These are phyloP conservation scores for Eptatretus burgeri DNA, from an alignment of 2,113 vertebrate genomes.

Conservation along the genomic window DNA sequence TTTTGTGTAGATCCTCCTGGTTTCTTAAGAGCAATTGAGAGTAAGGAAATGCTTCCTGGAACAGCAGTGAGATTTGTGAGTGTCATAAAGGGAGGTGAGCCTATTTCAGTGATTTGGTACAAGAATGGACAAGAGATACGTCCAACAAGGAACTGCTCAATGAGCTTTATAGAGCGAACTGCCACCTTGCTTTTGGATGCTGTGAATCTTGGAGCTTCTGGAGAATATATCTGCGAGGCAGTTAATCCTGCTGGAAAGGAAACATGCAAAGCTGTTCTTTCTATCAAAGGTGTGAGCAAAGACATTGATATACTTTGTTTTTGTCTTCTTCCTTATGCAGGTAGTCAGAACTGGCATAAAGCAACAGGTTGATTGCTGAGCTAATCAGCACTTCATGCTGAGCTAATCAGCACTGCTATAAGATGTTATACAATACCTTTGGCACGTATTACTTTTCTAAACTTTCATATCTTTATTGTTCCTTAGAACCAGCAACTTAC, in stretches of 20 bases:
- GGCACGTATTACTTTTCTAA: too few relatives aligned
- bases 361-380: too few relatives aligned
- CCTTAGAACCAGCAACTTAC: background rate
- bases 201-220: slow-evolving; percentile 31
- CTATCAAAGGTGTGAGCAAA: slow-evolving; percentile 55
- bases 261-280: slow-evolving; percentile 40
- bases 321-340: too few relatives aligned
- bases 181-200: slow-evolving; percentile 38
- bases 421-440: too few relatives aligned
- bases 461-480: background rate
- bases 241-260: slow-evolving; percentile 71
- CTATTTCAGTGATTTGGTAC: slow-evolving; percentile 72
- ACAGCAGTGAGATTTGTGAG: slow-evolving; percentile 39
- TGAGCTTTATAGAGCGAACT: slow-evolving; percentile 35
- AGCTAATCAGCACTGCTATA: too few relatives aligned
- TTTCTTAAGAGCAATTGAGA: slow-evolving; percentile 57
- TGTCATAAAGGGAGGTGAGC: slow-evolving; percentile 51
- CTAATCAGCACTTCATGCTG: too few relatives aligned
- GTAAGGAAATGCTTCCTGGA: slow-evolving; percentile 49
- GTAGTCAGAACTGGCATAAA: too few relatives aligned
- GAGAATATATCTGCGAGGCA: slow-evolving; percentile 70
- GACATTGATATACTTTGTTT: too few relatives aligned
- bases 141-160: slow-evolving; percentile 27
- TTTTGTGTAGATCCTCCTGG: slow-evolving; percentile 52
- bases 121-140: slow-evolving; percentile 48